Evolutionary conservation across 2,797 vertebrate genomes (phyloP), one percentile per base, ranked within the genome.

Genomic region (Orestias chungarensis): DNA sequence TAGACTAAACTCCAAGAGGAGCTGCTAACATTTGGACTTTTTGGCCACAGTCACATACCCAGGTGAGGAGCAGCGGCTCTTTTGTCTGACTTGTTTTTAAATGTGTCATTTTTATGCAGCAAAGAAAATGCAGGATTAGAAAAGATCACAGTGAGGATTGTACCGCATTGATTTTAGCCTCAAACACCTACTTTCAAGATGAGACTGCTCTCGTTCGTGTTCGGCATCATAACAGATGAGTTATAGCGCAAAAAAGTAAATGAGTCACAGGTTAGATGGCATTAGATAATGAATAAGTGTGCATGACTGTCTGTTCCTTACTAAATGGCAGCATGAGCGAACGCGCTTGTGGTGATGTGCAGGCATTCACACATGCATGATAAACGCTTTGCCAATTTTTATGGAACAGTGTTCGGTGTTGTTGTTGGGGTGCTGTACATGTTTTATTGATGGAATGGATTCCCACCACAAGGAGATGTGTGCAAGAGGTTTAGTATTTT

Each of bases 31-130:
- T 73, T 65, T 64, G 74, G 80, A 89, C 70, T 57, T 71, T 27
- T 71, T 27, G 6, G 40, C 47, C 68, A 54, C 71, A 12, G 61
- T 79, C 78, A 89, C 84, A 81, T 81, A 50, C 78, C 79, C 89
- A 92, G 92, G 92, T 93, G 85, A 91, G 88, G 68, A 64, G 69
- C 73, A 49, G 64, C 62, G 35, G 52, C 10, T 62, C 25, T 35
- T 35, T 18, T 49, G 71, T 35, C n/a, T 49, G 6, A 68, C 40
- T 68, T 62, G 3, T 27, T 73, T 72, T 65, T 29, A 20, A 59
- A 54, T 57, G 69, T 11, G 17, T 57, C 6, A 42, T 49, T 74
- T 81, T 68, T 5, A n/a, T 15, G 12, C 2, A 29, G 31, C 9
- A 42, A 65, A n/a, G 29, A 80, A 40, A n/a, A n/a, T n/a, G n/a